A percentile compares a stretch with the other conserved stretches of the same genome.
These are phyloP conservation scores for Triplophysa rosa DNA, from an alignment of 2,113 vertebrate species.

Conservation along the genomic window DNA sequence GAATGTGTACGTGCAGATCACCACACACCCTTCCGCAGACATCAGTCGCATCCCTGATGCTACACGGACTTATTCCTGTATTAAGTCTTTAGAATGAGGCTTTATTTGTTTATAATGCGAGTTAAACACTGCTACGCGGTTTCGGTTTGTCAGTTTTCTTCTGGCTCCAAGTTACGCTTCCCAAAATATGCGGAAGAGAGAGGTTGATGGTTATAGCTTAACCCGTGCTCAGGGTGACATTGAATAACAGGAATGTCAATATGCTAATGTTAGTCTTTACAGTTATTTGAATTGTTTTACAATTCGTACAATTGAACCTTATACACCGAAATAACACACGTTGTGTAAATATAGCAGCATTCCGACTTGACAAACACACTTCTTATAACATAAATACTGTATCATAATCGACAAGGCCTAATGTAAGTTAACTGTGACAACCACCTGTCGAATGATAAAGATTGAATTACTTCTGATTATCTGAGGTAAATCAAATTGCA, in stretches of 20 bases:
- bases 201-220: constrained; percentile 34
- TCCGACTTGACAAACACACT: not conserved
- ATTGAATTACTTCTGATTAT: not conserved
- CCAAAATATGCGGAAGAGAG: constrained; percentile 37
- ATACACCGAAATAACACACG: not conserved
- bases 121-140: not conserved
- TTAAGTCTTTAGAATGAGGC: not conserved
- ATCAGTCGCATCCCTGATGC: constrained; percentile 2
- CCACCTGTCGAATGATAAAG: constrained; percentile 12
- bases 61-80: not conserved
- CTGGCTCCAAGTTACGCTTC: not conserved
- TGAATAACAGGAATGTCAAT: constrained; percentile 11
- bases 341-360: not conserved
- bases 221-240: constrained; percentile 43
- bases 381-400: not conserved
- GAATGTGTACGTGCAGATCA: constrained; percentile 48
- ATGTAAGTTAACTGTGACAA: not conserved
- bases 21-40: constrained; percentile 28
- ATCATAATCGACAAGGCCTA: not conserved
- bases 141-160: not conserved
- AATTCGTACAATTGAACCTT: not conserved
- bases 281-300: not conserved
- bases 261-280: not conserved
- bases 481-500: not conserved
- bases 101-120: not conserved